Base-by-base conservation (phyloP, 1,140 invertebrate genomes). In the Drosophila pachea region DNA sequence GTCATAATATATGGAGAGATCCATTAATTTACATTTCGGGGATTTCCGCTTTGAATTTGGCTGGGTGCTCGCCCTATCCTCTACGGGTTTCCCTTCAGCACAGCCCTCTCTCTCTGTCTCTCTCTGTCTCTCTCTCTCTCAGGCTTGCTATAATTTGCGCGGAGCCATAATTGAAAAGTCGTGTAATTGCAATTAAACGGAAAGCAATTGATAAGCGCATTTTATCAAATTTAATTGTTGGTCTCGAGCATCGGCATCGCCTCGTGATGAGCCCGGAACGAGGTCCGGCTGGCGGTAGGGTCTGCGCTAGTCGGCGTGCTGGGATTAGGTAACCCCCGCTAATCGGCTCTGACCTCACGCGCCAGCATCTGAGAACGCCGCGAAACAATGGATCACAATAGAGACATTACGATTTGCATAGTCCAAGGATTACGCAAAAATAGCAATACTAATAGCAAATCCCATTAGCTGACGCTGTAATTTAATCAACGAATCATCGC, bases 1-100 rank as follows among this genome's bases (percentile, higher is more conserved):
- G 65, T 74, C 45, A 73, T 76, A n/a, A 76, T 84, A 74, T 73
- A 22, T 22, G 22, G 22, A 66, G 62, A 65, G 59, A 84, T 76
- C 59, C 55, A 84, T 84, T 84, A 79, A 86, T 84, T 84, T 86
- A 79, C 79, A 84, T 84, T 84, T 86, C 33, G 79, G 79, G 79
- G 60, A 68, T 84, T 82, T 82, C 78, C 78, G 76, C 54, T 70
- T 59, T 56, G 65, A 54, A 75, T 78, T 62, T 35, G 43, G 42
- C 22, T 54, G 66, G 35, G 40, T 59, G 22, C 22, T 3, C 22
- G 22, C 22, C 22, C 22, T 22, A 22, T 64, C 64, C 35, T 40
- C 36, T n/a, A 50, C 36, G 33, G 9, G 16, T 12, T 14, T 32
- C 16, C 36, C 38, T 45, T 32, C 11, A 5, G 29, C 22, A 29